These are phyloP conservation scores for Aphaenogaster rudis DNA, from an alignment of 1,140 invertebrate species.

Conservation along the genomic window DNA sequence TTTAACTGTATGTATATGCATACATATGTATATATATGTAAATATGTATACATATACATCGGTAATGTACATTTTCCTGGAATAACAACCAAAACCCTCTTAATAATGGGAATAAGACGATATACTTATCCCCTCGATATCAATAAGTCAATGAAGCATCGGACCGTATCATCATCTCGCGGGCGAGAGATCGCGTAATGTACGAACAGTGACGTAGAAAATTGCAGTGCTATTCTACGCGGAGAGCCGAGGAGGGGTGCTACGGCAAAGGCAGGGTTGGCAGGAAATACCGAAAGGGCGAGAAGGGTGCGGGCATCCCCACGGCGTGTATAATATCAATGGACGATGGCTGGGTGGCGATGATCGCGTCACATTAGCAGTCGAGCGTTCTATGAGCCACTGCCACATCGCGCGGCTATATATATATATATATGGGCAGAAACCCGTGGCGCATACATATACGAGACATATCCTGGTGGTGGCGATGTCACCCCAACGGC, in stretches of 20 bases:
- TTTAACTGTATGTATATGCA: neutral
- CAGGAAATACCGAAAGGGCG: conserved; percentile 69
- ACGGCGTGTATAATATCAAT: conserved; percentile 81
- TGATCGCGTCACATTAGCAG: conserved; percentile 86
- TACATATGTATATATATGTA: neutral
- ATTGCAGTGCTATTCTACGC: conserved; percentile 38
- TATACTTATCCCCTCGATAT: conserved; percentile 7
- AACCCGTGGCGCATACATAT: conserved; percentile 29
- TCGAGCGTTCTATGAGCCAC: conserved; percentile 85
- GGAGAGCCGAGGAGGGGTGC: conserved; percentile 22
- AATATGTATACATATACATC: neutral
- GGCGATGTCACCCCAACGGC: conserved; percentile 69
- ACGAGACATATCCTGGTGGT: conserved; percentile 19
- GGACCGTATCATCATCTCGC: conserved; percentile 45
- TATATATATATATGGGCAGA: conserved; percentile 66
- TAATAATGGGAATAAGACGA: conserved; percentile 43
- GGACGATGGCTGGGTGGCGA: conserved; percentile 79
- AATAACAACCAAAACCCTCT: conserved; percentile 6
- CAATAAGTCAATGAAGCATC: conserved; percentile 59
- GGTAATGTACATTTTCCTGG: neutral
- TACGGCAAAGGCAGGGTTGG: neutral
- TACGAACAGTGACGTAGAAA: conserved; percentile 61
- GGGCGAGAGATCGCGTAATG: conserved; percentile 58
- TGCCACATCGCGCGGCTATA: conserved; percentile 74
- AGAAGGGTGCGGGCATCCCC: conserved; percentile 60